Evolutionary conservation across 2,113 vertebrate species (phyloP).

Genomic region (Brachyhypopomus gauderio): DNA sequence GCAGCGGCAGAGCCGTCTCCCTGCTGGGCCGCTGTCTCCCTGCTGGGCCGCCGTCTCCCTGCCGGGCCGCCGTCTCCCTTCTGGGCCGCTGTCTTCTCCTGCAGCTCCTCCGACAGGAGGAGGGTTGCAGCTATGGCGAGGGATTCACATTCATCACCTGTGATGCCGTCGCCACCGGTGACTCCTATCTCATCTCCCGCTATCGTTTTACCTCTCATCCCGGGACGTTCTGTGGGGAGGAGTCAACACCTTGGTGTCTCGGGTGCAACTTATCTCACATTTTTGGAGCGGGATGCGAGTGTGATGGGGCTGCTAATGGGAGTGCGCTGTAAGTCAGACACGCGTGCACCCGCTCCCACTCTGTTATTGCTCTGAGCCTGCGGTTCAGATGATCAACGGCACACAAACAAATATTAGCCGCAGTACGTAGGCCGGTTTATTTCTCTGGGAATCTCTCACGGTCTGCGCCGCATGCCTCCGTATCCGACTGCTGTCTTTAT

Average conservation of each 20-base stretch:
- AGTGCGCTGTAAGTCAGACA: not conserved
- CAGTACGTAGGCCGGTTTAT: not conserved
- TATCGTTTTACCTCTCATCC: slow-evolving; percentile 16
- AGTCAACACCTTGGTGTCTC: slow-evolving; percentile 23
- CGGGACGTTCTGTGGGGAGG: not conserved
- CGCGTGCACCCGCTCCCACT: slow-evolving; percentile 4
- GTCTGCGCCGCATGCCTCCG: not conserved
- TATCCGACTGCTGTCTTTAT: not conserved
- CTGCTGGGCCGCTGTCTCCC: not conserved
- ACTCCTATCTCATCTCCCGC: slow-evolving; percentile 23
- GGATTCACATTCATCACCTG: slow-evolving; percentile 25
- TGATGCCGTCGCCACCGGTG: not conserved
- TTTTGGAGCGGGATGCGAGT: slow-evolving; percentile 6
- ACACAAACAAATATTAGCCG: not conserved
- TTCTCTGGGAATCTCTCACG: too few species aligned
- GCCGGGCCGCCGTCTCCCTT: not conserved
- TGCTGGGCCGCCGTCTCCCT: not conserved
- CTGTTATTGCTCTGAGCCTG: slow-evolving; percentile 30
- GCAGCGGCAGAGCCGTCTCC: not conserved
- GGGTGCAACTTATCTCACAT: slow-evolving; percentile 13
- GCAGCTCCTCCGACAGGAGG: not conserved
- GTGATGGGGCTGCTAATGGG: slow-evolving; percentile 21
- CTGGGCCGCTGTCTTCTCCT: not conserved
- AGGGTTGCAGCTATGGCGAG: not conserved
- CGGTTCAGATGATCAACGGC: slow-evolving; percentile 2